Conservation (phyloP, 1,140 invertebrate species). For the Cotesia glomerata region DNA sequence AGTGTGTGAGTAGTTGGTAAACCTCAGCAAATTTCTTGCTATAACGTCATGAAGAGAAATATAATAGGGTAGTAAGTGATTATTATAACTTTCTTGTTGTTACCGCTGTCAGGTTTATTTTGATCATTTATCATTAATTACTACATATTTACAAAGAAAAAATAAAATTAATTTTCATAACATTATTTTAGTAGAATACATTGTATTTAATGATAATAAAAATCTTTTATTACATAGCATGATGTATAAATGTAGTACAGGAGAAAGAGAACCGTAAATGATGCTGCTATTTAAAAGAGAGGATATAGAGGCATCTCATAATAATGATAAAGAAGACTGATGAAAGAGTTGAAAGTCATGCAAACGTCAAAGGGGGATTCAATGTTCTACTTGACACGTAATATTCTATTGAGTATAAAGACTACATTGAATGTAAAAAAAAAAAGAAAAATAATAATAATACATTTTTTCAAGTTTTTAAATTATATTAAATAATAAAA, state of each 20-base stretch:
- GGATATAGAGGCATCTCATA: not conserved
- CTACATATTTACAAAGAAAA: no score
- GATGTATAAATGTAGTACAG: not conserved
- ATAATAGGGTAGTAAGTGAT: not conserved
- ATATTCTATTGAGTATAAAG: slow-evolving; percentile 25
- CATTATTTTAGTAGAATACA: no score
- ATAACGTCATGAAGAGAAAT: slow-evolving; percentile 27
- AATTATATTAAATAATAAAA: no score
- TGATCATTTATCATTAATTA: no score
- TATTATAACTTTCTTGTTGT: not conserved
- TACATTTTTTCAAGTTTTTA: no score
- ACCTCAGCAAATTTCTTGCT: slow-evolving; percentile 35
- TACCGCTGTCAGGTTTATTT: no score
- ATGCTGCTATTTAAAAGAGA: not conserved
- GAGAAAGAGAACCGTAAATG: slow-evolving; percentile 2
- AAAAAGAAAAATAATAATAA: no score
- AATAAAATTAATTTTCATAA: no score
- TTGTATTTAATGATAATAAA: no score
- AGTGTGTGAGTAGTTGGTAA: slow-evolving; percentile 23
- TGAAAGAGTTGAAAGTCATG: slow-evolving; percentile 35
- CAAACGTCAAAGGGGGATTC: slow-evolving; percentile 28
- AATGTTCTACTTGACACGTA: slow-evolving; percentile 29
- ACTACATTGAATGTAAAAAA: slow-evolving; percentile 15
- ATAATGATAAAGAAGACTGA: slow-evolving; percentile 1
- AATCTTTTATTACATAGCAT: no score